phyloP scores from a whole-genome alignment of 2,888 invertebrate species.

The Stenichneumon culpator region DNA sequence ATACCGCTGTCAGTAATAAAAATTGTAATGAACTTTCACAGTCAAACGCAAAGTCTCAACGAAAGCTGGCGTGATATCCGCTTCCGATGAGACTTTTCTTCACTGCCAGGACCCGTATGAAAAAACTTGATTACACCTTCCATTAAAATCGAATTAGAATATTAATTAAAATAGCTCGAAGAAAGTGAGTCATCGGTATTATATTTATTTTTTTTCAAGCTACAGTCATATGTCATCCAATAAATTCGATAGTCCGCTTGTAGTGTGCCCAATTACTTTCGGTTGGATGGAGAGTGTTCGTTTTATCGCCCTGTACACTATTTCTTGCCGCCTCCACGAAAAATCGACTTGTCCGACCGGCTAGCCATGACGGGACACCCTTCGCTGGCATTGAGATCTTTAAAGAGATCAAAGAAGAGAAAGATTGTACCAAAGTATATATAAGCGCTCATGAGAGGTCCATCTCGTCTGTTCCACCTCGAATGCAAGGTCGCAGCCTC shows the following conservation, averaged over 20 bases:
- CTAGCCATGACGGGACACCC: not conserved
- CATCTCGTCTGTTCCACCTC: slow-evolving; percentile 52
- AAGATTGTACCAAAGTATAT: slow-evolving; percentile 39
- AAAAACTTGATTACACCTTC: too few species aligned
- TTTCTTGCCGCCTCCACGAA: not conserved
- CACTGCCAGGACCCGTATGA: too few species aligned
- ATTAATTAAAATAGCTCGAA: too few species aligned
- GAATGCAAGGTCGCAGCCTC: slow-evolving; percentile 41
- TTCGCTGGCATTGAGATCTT: slow-evolving; percentile 54
- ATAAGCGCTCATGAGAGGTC: slow-evolving; percentile 32
- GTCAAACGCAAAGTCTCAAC: too few species aligned
- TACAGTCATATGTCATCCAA: not conserved
- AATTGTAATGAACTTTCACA: too few species aligned
- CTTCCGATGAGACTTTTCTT: too few species aligned
- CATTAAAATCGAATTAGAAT: too few species aligned
- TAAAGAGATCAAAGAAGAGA: not conserved
- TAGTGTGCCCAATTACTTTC: not conserved
- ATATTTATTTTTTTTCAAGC: too few species aligned
- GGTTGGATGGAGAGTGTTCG: not conserved
- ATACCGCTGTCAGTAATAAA: too few species aligned
- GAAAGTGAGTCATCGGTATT: too few species aligned
- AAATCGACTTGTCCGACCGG: slow-evolving; percentile 17
- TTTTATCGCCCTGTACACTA: not conserved
- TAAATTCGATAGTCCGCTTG: not conserved
- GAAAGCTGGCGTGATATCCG: too few species aligned